Evolutionary conservation across 2,888 invertebrate species (phyloP).

Genomic region (Amaurobius ferox): DNA sequence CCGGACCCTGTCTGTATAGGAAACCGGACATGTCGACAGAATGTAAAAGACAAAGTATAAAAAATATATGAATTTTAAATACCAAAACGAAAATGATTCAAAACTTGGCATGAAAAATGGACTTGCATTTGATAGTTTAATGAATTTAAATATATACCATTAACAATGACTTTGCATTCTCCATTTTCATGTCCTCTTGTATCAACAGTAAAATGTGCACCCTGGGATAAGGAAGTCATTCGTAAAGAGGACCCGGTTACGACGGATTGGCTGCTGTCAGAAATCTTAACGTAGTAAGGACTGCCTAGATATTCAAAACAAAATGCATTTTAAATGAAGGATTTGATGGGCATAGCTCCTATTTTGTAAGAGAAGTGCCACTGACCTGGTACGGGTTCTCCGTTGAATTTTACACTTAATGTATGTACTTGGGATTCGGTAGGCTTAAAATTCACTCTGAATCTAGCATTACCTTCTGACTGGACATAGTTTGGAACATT

Average conservation of each 20-base stretch:
- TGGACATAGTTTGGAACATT: slow-evolving; percentile 99
- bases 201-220: slow-evolving; percentile 82
- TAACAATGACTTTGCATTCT: slow-evolving; percentile 74
- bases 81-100: no score
- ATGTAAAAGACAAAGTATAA: no score
- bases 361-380: background rate
- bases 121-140: no score
- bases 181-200: slow-evolving; percentile 78
- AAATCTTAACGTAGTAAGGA: slow-evolving; percentile 94
- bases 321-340: background rate
- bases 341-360: background rate
- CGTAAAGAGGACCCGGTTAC: slow-evolving; percentile 84
- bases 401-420: slow-evolving; percentile 95
- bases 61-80: no score
- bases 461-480: slow-evolving; percentile 96
- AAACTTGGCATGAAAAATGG: no score
- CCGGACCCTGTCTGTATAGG: no score
- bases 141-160: slow-evolving; percentile 74
- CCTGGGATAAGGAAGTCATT: slow-evolving; percentile 83
- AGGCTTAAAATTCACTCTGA: slow-evolving; percentile 95
- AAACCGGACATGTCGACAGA: no score
- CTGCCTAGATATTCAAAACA: slow-evolving; percentile 82
- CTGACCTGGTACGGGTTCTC: slow-evolving; percentile 92
- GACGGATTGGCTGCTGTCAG: slow-evolving; percentile 82
- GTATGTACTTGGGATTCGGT: slow-evolving; percentile 91